Evolutionary conservation across 2,888 invertebrate species (phyloP).

Genomic region (Drosophila ochracea): DNA sequence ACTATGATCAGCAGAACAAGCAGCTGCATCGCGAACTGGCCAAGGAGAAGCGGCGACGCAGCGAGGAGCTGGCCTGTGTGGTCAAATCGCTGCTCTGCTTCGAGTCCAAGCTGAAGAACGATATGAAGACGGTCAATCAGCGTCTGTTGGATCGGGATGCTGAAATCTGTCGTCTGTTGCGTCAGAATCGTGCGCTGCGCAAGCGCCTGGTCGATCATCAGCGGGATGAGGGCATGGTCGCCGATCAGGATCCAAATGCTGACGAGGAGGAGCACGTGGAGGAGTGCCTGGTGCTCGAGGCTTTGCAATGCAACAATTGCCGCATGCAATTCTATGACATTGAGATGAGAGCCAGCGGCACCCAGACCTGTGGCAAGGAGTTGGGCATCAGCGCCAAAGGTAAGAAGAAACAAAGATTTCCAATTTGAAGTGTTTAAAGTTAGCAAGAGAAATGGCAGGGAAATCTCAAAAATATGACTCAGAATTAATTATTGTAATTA

Average conservation of each 20-base stretch:
- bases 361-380: constrained; percentile 76
- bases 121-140: constrained; percentile 84
- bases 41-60: constrained; percentile 84
- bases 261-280: constrained; percentile 52
- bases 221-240: constrained; percentile 73
- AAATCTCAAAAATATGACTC: background rate
- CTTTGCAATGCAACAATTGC: constrained; percentile 85
- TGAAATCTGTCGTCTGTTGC: constrained; percentile 83
- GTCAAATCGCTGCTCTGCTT: constrained; percentile 84
- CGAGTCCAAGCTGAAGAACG: constrained; percentile 84
- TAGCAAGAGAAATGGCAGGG: background rate
- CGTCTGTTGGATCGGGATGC: constrained; percentile 83
- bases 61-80: constrained; percentile 84
- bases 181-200: constrained; percentile 81
- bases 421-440: background rate
- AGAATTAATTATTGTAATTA: background rate
- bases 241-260: constrained; percentile 53
- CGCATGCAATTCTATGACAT: constrained; percentile 84
- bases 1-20: constrained; percentile 84
- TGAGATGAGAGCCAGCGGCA: constrained; percentile 81
- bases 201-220: constrained; percentile 73
- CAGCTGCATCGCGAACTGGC: constrained; percentile 82
- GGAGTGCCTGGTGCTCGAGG: constrained; percentile 82
- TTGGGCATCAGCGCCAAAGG: constrained; percentile 72
- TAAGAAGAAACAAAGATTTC: constrained; percentile 50